Percentiles rank a stretch among this genome's conserved stretches.
Conservation (phyloP, 2,113 vertebrate genomes). For the Rhineura floridana region DNA sequence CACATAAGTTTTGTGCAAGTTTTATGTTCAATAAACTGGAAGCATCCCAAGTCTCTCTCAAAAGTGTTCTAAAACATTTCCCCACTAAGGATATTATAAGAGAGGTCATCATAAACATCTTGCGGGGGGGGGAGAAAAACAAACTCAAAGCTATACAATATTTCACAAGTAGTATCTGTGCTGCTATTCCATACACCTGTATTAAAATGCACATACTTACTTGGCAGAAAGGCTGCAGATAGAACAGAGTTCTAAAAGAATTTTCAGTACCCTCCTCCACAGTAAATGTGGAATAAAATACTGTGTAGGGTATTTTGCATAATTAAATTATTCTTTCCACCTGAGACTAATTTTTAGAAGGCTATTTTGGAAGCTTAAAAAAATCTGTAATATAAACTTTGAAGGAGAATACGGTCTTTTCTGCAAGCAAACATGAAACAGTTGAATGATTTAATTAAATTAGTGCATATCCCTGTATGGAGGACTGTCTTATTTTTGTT, state of each 20-base stretch:
- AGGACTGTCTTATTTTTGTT: constrained; percentile 1
- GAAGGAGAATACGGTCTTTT: background rate
- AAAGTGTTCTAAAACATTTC: background rate
- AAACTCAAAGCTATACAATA: background rate
- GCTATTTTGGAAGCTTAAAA: background rate
- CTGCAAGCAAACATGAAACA: background rate
- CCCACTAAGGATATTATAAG: background rate
- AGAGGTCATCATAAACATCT: background rate
- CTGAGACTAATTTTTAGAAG: constrained; percentile 53
- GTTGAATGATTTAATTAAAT: constrained; percentile 19
- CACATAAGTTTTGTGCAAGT: no score
- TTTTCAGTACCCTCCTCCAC: constrained; percentile 38
- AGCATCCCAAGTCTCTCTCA: no score
- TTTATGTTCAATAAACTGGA: no score
- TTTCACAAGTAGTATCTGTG: background rate
- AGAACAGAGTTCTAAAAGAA: constrained; percentile 18
- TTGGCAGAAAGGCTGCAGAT: constrained; percentile 20
- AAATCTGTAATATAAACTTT: constrained; percentile 9
- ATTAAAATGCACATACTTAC: background rate
- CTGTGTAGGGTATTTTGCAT: constrained; percentile 40
- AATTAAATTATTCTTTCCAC: constrained; percentile 40
- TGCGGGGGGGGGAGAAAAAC: background rate
- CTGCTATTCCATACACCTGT: background rate
- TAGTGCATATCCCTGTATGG: background rate
- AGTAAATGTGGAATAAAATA: constrained; percentile 27